Evolutionary conservation across 2,113 vertebrate genomes (phyloP).

Genomic region (Mola mola): DNA sequence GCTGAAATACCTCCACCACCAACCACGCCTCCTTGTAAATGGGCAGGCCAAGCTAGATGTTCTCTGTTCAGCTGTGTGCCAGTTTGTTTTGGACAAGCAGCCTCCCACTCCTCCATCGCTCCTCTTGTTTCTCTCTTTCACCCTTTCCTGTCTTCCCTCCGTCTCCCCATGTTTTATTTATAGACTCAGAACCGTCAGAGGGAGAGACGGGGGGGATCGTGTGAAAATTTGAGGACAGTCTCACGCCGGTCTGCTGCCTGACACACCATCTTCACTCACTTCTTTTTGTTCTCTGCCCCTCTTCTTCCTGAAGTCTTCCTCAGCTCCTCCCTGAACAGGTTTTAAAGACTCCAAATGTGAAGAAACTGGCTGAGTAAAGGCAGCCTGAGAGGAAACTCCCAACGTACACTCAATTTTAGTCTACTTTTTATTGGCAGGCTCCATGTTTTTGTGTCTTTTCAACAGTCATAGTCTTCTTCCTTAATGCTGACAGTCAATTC

Average conservation of each 20-base stretch:
- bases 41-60: slow-evolving; percentile 11
- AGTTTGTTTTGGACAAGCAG: not conserved
- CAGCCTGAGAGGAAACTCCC: slow-evolving; percentile 28
- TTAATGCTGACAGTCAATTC: slow-evolving; percentile 34
- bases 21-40: slow-evolving; percentile 8
- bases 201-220: slow-evolving; percentile 18
- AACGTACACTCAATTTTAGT: slow-evolving; percentile 26
- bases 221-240: slow-evolving; percentile 24
- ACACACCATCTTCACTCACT: slow-evolving; percentile 4
- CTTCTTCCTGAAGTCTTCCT: slow-evolving; percentile 68
- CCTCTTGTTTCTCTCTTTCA: slow-evolving; percentile 4
- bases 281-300: not conserved
- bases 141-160: slow-evolving; percentile 32
- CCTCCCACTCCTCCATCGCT: slow-evolving; percentile 4
- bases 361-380: slow-evolving; percentile 47
- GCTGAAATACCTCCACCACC: slow-evolving; percentile 27
- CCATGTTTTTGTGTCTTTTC: slow-evolving; percentile 54
- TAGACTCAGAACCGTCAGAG: slow-evolving; percentile 56
- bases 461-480: slow-evolving; percentile 31
- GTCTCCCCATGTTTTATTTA: slow-evolving; percentile 68
- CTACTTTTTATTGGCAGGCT: slow-evolving; percentile 35
- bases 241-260: slow-evolving; percentile 16
- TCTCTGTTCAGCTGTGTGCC: slow-evolving; percentile 1
- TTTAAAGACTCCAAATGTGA: slow-evolving; percentile 70
- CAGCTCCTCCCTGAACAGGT: slow-evolving; percentile 56